phyloP scores from a whole-genome alignment of 2,888 invertebrate genomes.

The Amiota communis region DNA sequence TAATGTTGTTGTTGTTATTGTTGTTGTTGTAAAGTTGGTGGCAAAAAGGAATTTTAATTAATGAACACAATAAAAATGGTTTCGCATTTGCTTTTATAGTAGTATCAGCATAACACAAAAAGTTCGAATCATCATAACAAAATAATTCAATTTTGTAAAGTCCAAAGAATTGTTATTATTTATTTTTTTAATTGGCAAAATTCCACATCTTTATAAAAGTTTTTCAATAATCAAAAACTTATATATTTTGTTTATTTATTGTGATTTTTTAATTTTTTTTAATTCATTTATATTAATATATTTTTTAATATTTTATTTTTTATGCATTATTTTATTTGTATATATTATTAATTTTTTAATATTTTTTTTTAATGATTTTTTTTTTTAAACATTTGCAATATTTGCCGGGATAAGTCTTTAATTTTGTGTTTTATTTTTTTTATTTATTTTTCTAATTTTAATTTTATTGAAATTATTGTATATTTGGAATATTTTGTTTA shows the following conservation, averaged over 20 bases:
- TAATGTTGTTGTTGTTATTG: conserved; percentile 10
- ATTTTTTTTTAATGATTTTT: not conserved
- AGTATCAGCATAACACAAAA: not conserved
- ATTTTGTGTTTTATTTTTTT: too few relatives aligned
- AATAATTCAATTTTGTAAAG: not conserved
- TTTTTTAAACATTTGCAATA: too few relatives aligned
- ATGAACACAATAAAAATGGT: not conserved
- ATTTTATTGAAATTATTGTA: too few relatives aligned
- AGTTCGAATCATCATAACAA: not conserved
- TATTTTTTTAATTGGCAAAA: not conserved
- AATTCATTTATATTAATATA: too few relatives aligned
- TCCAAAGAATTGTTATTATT: conserved; percentile 21
- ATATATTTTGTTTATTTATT: conserved; percentile 21
- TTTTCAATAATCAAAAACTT: not conserved
- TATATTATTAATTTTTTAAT: not conserved
- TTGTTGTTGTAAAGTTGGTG: conserved; percentile 11
- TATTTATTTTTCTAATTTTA: too few relatives aligned
- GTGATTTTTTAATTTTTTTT: conserved; percentile 28
- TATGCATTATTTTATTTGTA: conserved; percentile 15
- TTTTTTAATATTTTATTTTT: conserved; percentile 1
- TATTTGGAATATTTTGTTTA: too few relatives aligned
- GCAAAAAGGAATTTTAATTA: not conserved
- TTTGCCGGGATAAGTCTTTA: too few relatives aligned
- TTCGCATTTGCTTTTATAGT: conserved; percentile 3
- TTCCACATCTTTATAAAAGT: too few relatives aligned